Evolutionary conservation across 1,140 invertebrate species (phyloP).

Genomic region (Yoshiicerus persimilis): DNA sequence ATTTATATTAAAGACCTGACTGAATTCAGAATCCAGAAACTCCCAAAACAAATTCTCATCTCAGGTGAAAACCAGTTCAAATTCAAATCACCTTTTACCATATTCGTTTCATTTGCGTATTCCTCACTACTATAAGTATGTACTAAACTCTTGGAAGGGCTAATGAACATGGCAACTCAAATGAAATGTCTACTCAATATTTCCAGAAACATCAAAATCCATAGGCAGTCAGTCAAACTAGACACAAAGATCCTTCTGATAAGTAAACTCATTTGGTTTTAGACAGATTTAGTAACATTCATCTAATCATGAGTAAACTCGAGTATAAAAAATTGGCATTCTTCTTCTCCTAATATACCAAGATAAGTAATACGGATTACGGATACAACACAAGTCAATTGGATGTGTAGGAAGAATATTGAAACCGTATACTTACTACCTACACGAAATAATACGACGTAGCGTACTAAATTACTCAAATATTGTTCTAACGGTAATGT

Average conservation of each 20-base stretch:
- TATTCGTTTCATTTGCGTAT: not conserved
- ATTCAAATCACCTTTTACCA: not conserved
- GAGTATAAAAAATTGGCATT: not conserved
- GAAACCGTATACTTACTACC: too few species aligned
- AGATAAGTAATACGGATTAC: too few species aligned
- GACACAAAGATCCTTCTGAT: not conserved
- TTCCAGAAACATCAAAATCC: constrained; percentile 3
- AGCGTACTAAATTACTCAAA: not conserved
- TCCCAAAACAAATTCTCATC: constrained; percentile 8
- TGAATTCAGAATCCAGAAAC: not conserved
- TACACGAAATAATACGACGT: too few species aligned
- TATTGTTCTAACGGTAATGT: not conserved
- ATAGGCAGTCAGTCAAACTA: not conserved
- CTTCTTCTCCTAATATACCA: not conserved
- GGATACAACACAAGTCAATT: too few species aligned
- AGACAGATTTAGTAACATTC: not conserved
- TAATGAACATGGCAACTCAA: not conserved
- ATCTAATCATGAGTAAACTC: not conserved
- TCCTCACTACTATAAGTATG: not conserved
- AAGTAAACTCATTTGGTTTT: constrained; percentile 10
- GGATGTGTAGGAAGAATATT: too few species aligned
- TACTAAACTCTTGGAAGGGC: not conserved
- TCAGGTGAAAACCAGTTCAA: constrained; percentile 10
- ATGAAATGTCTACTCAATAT: not conserved
- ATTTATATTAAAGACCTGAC: not conserved